Conservation (phyloP, 2,888 invertebrate species). For the Platypus cylindrus region DNA sequence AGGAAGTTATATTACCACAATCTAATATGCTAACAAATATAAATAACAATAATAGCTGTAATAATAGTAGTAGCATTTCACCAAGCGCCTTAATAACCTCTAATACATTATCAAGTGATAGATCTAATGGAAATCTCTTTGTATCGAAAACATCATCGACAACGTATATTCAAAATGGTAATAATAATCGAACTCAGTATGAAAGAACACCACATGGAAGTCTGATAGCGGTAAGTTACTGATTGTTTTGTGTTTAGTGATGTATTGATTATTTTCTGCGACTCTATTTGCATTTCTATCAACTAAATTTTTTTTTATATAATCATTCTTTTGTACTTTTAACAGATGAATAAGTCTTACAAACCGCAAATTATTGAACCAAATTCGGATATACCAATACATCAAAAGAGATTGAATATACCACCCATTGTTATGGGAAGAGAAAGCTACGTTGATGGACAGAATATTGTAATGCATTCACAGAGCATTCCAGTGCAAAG, state of each 20-base stretch:
- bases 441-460: no score
- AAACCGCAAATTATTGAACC: no score
- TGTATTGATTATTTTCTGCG: background rate
- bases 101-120: no score
- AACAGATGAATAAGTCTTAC: slow-evolving; percentile 1
- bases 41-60: slow-evolving; percentile 14
- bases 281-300: background rate
- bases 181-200: slow-evolving; percentile 8
- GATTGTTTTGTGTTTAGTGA: background rate
- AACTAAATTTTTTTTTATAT: slow-evolving; percentile 2
- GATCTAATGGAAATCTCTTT: no score
- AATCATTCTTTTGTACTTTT: background rate
- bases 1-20: slow-evolving; percentile 18
- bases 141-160: no score
- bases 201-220: slow-evolving; percentile 14
- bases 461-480: no score
- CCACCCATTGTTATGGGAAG: no score
- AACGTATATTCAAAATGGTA: no score
- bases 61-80: slow-evolving; percentile 18
- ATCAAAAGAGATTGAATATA: no score
- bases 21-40: slow-evolving; percentile 21
- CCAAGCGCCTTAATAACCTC: slow-evolving; percentile 25
- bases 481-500: no score
- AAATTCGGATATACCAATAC: no score
- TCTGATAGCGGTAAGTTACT: slow-evolving; percentile 13